A percentile compares a stretch with the other conserved stretches of the same genome.
Evolutionary conservation across 2,113 vertebrate genomes (phyloP).

Genomic region (Tychaedon coryphoeus): DNA sequence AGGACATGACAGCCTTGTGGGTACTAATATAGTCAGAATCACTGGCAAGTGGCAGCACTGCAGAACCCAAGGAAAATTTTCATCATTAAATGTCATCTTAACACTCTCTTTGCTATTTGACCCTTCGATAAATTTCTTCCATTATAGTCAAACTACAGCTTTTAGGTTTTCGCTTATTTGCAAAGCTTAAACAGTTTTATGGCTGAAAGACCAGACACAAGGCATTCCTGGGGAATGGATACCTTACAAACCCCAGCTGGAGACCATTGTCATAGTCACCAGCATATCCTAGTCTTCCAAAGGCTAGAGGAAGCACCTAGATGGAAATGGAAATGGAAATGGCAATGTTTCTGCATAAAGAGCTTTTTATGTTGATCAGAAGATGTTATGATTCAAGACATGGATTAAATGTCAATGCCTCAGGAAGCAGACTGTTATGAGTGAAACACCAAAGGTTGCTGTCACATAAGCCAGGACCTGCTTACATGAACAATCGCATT

Average conservation of each 20-base stretch:
- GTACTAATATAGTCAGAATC: neutral
- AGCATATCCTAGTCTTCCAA: neutral
- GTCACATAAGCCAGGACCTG: rapidly evolving
- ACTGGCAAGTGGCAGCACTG: neutral
- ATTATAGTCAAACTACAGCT: neutral
- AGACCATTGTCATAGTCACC: neutral
- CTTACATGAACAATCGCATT: neutral
- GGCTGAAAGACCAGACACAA: neutral
- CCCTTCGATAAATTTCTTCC: neutral
- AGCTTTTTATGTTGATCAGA: neutral
- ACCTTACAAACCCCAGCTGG: neutral
- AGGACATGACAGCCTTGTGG: neutral
- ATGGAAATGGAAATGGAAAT: neutral
- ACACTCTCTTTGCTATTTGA: neutral
- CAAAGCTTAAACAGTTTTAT: neutral
- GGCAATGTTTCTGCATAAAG: neutral
- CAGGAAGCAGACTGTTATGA: neutral
- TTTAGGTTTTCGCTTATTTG: neutral
- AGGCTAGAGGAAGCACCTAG: neutral
- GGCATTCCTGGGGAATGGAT: neutral
- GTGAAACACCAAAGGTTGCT: neutral
- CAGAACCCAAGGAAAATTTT: neutral
- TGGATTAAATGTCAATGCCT: neutral
- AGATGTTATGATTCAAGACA: neutral
- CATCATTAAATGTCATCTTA: neutral